Base-by-base conservation (phyloP, 2,113 vertebrate species). In the Albula glossodonta region DNA sequence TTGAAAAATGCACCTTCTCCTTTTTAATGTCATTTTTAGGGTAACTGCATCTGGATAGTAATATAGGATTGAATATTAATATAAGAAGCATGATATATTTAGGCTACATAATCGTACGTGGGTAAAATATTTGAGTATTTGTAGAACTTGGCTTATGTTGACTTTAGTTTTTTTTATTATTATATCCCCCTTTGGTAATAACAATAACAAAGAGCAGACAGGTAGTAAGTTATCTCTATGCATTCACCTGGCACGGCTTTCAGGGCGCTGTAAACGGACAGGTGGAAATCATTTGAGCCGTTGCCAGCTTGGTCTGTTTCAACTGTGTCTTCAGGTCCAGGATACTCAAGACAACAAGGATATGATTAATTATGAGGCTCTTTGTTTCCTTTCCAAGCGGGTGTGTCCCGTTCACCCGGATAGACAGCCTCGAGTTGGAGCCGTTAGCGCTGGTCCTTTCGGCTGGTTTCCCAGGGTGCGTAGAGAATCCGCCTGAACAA, bases 291-390 rank as follows among this genome's bases (percentile, higher is more conserved):
- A 70, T 48, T 48, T 53, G 86, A 52, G 48, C 57, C 70, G 12
- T 31, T n/a, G 86, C 86, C 86, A 86, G 31, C 52, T 15, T 22
- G 22, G 66, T 49, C 66, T 80, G 57, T 25, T 84, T 78, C 57
- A 51, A n/a, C 50, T 2, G 22, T n/a, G 50, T 66, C 82, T 84
- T 51, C 12, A 66, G 60, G 60, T 87, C 86, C 86, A 25, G 86
- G 82, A 87, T 87, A 50, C 86, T 41, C 19, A 41, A 31, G n/a
- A 41, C 78, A 87, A 87, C 82, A 87, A 70, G 86, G 86, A 87
- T 87, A 56, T 80, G 77, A 84, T 81, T 84, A 66, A 87, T 87
- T 48, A 87, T 84, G 79, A 84, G 57, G 25, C 48, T 31, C 86
- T 84, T 87, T 87, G 86, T 87, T 78, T 87, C 78, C 22, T 53